Conservation (phyloP, 2,888 invertebrate species). For the Epiblema foenella region DNA sequence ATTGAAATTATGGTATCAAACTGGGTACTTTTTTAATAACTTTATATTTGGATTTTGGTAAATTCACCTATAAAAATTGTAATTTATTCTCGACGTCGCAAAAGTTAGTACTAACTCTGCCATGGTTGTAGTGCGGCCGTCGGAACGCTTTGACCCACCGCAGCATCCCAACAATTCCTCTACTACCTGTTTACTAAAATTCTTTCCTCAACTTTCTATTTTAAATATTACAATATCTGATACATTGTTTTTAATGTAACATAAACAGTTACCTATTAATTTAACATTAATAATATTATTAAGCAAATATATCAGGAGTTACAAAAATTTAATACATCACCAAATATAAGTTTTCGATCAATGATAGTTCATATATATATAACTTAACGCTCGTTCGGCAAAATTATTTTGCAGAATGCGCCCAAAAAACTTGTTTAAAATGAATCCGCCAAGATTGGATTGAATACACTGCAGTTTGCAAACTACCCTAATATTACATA, state of each 20-base stretch:
- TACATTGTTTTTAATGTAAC: neutral
- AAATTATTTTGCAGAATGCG: neutral
- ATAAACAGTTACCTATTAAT: too few species aligned
- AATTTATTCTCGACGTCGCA: constrained; percentile 19
- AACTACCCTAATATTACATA: constrained; percentile 25
- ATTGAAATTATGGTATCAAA: too few species aligned
- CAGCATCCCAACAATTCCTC: constrained; percentile 68
- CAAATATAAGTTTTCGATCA: too few species aligned
- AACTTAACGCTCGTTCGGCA: too few species aligned
- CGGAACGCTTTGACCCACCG: constrained; percentile 71
- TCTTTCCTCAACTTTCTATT: constrained; percentile 70
- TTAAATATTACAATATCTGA: constrained; percentile 52
- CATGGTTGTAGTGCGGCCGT: constrained; percentile 61
- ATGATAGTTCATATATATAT: too few species aligned
- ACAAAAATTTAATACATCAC: constrained; percentile 36
- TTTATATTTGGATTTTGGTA: neutral
- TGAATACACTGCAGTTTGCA: constrained; percentile 6
- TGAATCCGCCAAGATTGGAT: constrained; percentile 45
- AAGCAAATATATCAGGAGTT: neutral
- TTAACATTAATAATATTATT: neutral
- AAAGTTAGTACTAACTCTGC: constrained; percentile 48
- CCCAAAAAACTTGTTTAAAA: neutral
- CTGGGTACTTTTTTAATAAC: neutral
- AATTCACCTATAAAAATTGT: neutral
- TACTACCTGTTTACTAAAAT: constrained; percentile 80